Conservation (phyloP, 2,888 invertebrate species). For the Erynnis tages region DNA sequence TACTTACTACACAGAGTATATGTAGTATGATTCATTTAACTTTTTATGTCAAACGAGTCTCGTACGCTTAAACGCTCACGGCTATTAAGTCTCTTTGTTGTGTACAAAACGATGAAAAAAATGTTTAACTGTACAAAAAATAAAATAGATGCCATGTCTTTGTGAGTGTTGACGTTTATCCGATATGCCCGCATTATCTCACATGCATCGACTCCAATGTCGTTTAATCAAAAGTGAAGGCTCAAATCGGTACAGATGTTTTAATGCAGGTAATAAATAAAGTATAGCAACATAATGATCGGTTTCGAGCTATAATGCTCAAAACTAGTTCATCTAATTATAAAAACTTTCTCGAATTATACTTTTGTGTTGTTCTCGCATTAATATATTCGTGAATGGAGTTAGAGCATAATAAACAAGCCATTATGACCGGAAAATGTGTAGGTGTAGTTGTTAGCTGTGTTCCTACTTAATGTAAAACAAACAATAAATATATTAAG, state of each 20-base stretch:
- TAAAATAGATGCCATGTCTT: constrained; percentile 41
- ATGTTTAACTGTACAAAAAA: constrained; percentile 35
- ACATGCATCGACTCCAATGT: constrained; percentile 37
- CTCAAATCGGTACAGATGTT: background rate
- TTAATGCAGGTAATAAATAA: background rate
- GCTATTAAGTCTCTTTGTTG: constrained; percentile 27
- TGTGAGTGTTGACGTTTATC: constrained; percentile 58
- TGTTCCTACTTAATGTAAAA: constrained; percentile 23
- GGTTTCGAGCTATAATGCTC: background rate
- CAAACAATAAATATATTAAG: constrained; percentile 20
- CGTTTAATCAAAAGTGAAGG: constrained; percentile 18
- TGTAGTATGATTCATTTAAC: too few species aligned
- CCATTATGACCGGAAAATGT: constrained; percentile 39
- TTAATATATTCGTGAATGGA: constrained; percentile 34
- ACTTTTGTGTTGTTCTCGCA: constrained; percentile 34
- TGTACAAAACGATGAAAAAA: constrained; percentile 33
- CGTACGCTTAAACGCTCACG: constrained; percentile 26
- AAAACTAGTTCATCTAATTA: constrained; percentile 8
- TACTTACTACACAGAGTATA: background rate
- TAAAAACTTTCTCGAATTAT: constrained; percentile 35
- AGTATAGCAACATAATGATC: background rate
- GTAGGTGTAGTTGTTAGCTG: constrained; percentile 34
- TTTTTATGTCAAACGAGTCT: constrained; percentile 13
- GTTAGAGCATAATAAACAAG: constrained; percentile 45
- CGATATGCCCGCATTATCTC: constrained; percentile 57